Evolutionary conservation across 2,888 invertebrate genomes (phyloP), one percentile per base, ranked within the genome.

Genomic region (Eupeodes luniger): DNA sequence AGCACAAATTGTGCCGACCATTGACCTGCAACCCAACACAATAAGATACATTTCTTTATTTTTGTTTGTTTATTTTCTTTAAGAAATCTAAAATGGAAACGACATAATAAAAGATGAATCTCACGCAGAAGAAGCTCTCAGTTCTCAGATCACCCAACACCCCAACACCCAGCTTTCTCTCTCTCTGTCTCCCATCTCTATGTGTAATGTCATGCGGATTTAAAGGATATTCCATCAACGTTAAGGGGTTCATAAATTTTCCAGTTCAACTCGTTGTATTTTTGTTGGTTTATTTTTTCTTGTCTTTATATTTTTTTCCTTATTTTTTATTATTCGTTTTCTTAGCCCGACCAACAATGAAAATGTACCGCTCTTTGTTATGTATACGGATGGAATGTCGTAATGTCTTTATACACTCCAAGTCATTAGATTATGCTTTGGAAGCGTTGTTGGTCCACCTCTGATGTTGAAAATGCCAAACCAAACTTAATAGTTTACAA

Each of bases 211-310:
- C 64, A 81, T 85, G 84, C 81, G 85, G 77, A 78, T 88, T 77
- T 78, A 78, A 88, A 85, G 85, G 85, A 85, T 88, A 84, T 85
- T 85, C 85, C 85, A 85, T 88, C 88, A 88, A 81, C 77, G 81
- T 85, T 88, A 88, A 88, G 84, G 88, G 85, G 88, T 88, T 88
- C 88, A 85, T 88, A 85, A 85, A 88, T 85, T 88, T 88, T 85
- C 78, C 85, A 81, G 88, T 77, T 88, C 77, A 74, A 55, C 53
- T 84, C 66, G 53, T 62, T 62, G 64, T 66, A 16, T 64, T 44
- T 61, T 61, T 81, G 27, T 67, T 57, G 14, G 27, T 34, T 49
- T 36, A 27, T n/a, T 61, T 11, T 70, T 40, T 70, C n/a, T 51
- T 34, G 34, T 62, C 27, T 12, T 16, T 59, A 59, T 69, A 11